Percentiles rank a stretch among this genome's conserved stretches.
These are phyloP conservation scores for Latrodectus hesperus DNA, from an alignment of 2,888 invertebrate species.

Conservation along the genomic window DNA sequence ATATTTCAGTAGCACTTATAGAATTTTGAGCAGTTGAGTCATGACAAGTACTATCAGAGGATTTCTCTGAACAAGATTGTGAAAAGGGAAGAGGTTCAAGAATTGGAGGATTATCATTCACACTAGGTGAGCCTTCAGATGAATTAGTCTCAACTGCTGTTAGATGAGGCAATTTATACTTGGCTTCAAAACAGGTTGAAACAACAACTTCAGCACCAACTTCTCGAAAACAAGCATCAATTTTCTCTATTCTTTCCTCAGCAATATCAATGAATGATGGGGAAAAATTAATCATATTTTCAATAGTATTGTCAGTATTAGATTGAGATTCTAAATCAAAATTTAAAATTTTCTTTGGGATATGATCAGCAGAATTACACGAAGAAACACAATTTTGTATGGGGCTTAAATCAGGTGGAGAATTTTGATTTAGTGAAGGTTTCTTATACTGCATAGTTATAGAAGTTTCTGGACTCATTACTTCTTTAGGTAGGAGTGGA, in stretches of 20 bases:
- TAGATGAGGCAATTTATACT: constrained; percentile 30
- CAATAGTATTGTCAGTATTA: not conserved
- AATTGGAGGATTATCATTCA: constrained; percentile 27
- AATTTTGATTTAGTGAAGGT: not conserved
- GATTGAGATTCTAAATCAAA: not conserved
- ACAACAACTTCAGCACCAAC: constrained; percentile 57
- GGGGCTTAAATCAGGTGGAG: not conserved
- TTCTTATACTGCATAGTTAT: too few species aligned
- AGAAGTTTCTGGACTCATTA: not conserved
- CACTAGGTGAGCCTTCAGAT: not conserved
- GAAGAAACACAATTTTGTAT: not conserved
- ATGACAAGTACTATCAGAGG: too few species aligned
- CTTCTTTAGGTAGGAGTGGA: not conserved
- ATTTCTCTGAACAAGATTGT: too few species aligned
- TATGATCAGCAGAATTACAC: not conserved
- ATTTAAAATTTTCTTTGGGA: constrained; percentile 3
- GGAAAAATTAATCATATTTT: constrained; percentile 6
- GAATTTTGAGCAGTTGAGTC: too few species aligned
- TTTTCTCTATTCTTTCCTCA: constrained; percentile 49
- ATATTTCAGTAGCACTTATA: too few species aligned
- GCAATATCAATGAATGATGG: constrained; percentile 47
- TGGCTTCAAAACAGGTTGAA: constrained; percentile 36
- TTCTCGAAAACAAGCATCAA: constrained; percentile 57
- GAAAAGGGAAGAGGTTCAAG: constrained; percentile 3
- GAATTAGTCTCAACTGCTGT: constrained; percentile 22